These are phyloP conservation scores for Xenopus laevis DNA, from an alignment of 2,113 vertebrate species.

Conservation along the genomic window DNA sequence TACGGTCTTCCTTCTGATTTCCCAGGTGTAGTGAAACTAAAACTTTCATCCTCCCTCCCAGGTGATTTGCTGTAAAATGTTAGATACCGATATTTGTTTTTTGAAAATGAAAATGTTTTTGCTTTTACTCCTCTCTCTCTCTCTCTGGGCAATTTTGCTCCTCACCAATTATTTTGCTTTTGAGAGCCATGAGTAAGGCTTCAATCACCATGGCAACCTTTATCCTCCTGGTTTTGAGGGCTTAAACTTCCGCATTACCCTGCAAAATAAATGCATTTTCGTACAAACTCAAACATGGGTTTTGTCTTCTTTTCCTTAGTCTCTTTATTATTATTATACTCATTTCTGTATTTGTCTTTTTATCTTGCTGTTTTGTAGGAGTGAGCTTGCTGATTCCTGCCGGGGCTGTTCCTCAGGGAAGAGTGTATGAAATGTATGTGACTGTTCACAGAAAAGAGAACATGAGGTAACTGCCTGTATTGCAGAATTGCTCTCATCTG, in stretches of 20 bases:
- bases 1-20: no score
- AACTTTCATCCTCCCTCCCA: no score
- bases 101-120: not conserved
- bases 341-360: constrained; percentile 37
- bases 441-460: constrained; percentile 95
- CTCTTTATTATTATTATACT: constrained; percentile 35
- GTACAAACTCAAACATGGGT: constrained; percentile 26
- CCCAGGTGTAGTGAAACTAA: no score
- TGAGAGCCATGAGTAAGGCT: constrained; percentile 35
- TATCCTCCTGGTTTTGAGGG: constrained; percentile 26
- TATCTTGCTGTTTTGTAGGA: constrained; percentile 68
- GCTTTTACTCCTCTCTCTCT: not conserved
- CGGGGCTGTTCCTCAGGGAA: constrained; percentile 90
- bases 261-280: constrained; percentile 33
- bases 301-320: constrained; percentile 18
- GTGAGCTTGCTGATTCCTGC: constrained; percentile 94
- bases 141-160: constrained; percentile 19
- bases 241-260: constrained; percentile 27
- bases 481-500: constrained; percentile 35
- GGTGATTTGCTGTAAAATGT: no score
- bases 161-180: constrained; percentile 38
- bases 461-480: constrained; percentile 78
- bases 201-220: constrained; percentile 39
- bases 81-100: no score
- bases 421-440: constrained; percentile 97